Base-by-base conservation (phyloP, 2,888 invertebrate genomes). In the Pseudococcus jackbeardsleyi region DNA sequence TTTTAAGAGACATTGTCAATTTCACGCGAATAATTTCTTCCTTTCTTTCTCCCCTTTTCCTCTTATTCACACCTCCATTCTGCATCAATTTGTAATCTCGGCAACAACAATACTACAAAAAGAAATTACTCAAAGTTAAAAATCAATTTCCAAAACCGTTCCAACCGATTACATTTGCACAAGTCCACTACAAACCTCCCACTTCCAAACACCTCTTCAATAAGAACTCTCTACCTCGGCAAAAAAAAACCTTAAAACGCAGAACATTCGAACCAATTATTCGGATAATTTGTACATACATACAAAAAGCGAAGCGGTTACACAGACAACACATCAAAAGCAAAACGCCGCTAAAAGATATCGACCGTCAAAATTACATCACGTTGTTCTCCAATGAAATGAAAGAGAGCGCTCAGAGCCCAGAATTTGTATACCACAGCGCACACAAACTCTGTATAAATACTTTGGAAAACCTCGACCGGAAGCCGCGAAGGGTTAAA, bases 311-410 rank as follows among this genome's bases (percentile, higher is more conserved):
- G 17, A 39, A 39, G 39, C 64, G 64, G 64, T n/a, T 64, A 64
- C 54, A 50, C 22, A 7, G 22, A 64, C 64, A 64, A 64, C 64
- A 72, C 72, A 72, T 72, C 72, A 72, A 72, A 72, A 11, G 33
- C 17, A 33, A 72, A 17, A n/a, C 33, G 33, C 79, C 79, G 79
- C 79, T 22, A 17, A 82, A 33, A 22, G 19, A 82, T 82, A 82
- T 82, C 79, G 79, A 82, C 79, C 79, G 79, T 82, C 79, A 46
- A 82, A 82, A 82, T 82, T 82, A 82, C 79, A 9, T 46, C 46
- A 46, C 46, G 79, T 82, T 46, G 79, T 82, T 33, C 46, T 8
- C 42, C 46, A 46, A 2, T 19, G 0, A 3, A 33, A 19, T n/a
- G 46, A 82, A 82, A 82, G 79, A 82, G 79, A 19, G 79, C 79